Evolutionary conservation across 2,888 invertebrate species (phyloP).

Genomic region (Mesoligia furuncula): DNA sequence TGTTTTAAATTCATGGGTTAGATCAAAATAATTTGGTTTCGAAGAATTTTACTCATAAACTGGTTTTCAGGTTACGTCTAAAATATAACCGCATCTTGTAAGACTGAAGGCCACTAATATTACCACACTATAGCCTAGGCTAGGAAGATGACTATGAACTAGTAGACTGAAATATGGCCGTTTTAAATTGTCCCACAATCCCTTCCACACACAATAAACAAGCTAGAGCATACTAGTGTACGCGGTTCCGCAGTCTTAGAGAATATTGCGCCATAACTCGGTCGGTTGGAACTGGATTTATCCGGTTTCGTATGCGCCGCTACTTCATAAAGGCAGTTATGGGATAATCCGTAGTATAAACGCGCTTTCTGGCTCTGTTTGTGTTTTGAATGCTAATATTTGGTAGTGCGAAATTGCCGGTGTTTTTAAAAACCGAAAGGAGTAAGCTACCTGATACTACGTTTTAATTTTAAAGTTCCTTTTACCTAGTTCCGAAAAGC

Average conservation of each 20-base stretch:
- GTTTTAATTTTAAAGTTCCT: slow-evolving; percentile 13
- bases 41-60: neutral
- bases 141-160: slow-evolving; percentile 21
- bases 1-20: neutral
- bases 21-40: neutral
- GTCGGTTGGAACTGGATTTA: slow-evolving; percentile 60
- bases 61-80: neutral
- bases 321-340: slow-evolving; percentile 71
- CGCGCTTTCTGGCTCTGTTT: slow-evolving; percentile 51
- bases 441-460: neutral
- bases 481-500: slow-evolving; percentile 3
- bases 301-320: slow-evolving; percentile 60
- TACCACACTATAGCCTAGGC: neutral
- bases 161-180: slow-evolving; percentile 35
- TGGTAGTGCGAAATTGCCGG: slow-evolving; percentile 38
- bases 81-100: neutral
- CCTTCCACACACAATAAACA: slow-evolving; percentile 58
- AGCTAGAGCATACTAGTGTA: slow-evolving; percentile 45
- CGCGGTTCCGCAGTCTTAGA: slow-evolving; percentile 53
- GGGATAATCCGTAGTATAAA: slow-evolving; percentile 62
- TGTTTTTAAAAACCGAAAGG: slow-evolving; percentile 31
- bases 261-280: slow-evolving; percentile 67
- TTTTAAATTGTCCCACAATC: slow-evolving; percentile 54
- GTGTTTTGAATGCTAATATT: slow-evolving; percentile 57
- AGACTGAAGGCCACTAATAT: slow-evolving; percentile 1